Evolutionary conservation across 2,797 vertebrate species (phyloP), one percentile per base, ranked within the genome.

Genomic region (Rhinichthys osculus): DNA sequence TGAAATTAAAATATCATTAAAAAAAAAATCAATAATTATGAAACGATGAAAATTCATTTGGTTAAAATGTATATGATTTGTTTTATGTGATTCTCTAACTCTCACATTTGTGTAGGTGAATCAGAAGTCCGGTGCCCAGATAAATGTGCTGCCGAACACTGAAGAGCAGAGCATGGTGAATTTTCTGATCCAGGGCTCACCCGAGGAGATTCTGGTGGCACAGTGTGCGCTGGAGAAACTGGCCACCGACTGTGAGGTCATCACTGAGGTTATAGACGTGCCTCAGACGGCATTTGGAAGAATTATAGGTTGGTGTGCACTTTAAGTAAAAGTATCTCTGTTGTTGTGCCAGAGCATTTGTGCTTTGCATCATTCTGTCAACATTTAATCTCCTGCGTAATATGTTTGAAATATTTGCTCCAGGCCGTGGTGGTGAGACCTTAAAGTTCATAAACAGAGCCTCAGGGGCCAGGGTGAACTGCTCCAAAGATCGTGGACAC

Each of bases 361-460:
- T 59, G 7, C 7, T 74, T 71, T 4, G 11, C 33, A 52, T 66
- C 19, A n/a, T 30, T 73, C 70, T 62, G 38, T 35, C 70, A 27
- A 7, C 44, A 14, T 67, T 2, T n/a, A 74, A 76, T 73, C 54
- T 11, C 1, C 21, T 57, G 17, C 1, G 16, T 52, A 54, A 13
- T 62, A 7, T 23, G 4, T 50, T 40, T 50, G 10, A 30, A 42
- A 42, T 11, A 19, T 78, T 62, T 88, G 16, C 44, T 35, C 40
- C 89, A 99, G 98, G 97, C 27, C 95, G 96, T 54, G 96, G 97
- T 0, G 97, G 97, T 0, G 97, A 97, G 90, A 96, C 94, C 0
- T 87, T 98, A 35, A 96, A 96, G 59, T 89, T 94, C 21, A 97
- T 98, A 81, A 95, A 93, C 87, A 95, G 94, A 73, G 96, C 91